phyloP scores from a whole-genome alignment of 2,113 vertebrate genomes.

The Tamias sibiricus region DNA sequence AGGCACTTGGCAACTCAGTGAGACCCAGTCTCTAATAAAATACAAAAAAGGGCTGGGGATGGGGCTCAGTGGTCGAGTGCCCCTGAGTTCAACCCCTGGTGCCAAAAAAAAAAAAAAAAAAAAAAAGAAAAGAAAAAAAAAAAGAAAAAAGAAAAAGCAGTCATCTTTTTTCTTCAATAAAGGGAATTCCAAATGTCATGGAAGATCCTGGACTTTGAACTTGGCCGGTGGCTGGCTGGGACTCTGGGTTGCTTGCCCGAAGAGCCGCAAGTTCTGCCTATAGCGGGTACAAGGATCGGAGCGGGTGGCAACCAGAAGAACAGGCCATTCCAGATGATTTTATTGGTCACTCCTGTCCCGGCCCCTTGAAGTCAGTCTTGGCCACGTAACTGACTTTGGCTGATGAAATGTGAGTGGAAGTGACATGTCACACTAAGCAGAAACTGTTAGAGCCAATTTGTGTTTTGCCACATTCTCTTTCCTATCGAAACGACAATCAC shows the following conservation, averaged over 20 bases:
- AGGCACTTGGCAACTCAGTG: no score
- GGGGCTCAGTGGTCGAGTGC: no score
- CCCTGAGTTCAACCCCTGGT: no score
- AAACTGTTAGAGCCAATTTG: neutral
- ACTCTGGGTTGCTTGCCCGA: neutral
- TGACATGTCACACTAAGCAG: neutral
- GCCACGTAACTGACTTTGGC: neutral
- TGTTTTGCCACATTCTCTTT: neutral
- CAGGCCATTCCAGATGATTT: neutral
- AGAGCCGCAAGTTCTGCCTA: neutral
- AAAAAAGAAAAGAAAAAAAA: no score
- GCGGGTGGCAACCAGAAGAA: neutral
- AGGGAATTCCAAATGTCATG: neutral
- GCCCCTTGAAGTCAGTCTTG: neutral
- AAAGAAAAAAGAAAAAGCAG: no score
- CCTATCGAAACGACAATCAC: neutral
- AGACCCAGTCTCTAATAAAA: no score
- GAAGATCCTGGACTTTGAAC: neutral
- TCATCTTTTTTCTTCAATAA: neutral
- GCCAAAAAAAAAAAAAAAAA: no score
- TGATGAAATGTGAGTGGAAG: neutral
- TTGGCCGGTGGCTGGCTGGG: neutral
- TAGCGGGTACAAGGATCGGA: neutral
- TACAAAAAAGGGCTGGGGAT: no score
- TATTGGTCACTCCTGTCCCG: neutral